phyloP scores from a whole-genome alignment of 2,797 vertebrate genomes.

The Calcarius lapponicus region DNA sequence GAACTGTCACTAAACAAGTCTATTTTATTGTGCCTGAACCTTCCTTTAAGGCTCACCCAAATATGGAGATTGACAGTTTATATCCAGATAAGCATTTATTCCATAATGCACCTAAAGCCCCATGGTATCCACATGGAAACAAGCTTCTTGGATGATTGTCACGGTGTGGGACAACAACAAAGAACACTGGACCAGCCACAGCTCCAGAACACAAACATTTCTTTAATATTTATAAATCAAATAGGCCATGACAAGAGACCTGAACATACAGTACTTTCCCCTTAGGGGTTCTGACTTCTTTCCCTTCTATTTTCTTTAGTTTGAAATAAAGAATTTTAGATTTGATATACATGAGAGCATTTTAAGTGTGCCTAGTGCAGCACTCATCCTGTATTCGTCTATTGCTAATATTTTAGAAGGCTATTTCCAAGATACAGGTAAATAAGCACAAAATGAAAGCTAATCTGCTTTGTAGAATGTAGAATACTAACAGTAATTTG shows the following conservation, averaged over 20 bases:
- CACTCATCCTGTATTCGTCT: not conserved
- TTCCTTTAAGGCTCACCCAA: not conserved
- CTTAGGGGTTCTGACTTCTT: not conserved
- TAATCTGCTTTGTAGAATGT: not conserved
- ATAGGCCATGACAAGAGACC: not conserved
- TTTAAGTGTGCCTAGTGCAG: not conserved
- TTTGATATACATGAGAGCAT: not conserved
- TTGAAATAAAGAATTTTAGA: not conserved
- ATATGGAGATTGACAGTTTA: not conserved
- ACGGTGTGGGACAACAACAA: not conserved
- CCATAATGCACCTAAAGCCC: not conserved
- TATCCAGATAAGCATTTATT: not conserved
- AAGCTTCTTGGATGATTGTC: not conserved
- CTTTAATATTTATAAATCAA: slow-evolving; percentile 22
- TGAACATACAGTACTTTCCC: not conserved
- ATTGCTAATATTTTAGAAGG: not conserved
- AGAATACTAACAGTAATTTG: not conserved
- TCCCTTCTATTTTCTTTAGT: not conserved
- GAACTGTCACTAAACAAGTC: slow-evolving; percentile 25
- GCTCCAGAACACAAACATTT: not conserved
- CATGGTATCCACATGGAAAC: not conserved
- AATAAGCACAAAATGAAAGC: not conserved
- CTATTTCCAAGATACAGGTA: not conserved
- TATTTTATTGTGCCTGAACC: not conserved
- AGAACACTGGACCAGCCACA: not conserved